phyloP scores from a whole-genome alignment of 2,888 invertebrate genomes.

The Coleophora flavipennella region DNA sequence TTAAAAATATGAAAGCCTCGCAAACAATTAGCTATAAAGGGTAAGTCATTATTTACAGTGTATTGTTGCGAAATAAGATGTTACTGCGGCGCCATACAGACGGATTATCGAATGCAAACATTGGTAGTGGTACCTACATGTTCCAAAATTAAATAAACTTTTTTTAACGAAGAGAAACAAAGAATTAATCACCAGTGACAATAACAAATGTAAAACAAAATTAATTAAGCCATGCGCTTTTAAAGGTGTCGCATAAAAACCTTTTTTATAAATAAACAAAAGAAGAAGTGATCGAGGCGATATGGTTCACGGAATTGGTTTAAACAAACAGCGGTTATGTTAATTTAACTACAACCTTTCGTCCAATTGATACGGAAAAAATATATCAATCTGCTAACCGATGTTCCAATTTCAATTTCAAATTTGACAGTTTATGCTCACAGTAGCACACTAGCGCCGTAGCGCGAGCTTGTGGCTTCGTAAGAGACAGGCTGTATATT shows the following conservation, averaged over 20 bases:
- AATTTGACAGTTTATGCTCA: slow-evolving; percentile 42
- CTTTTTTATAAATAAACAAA: slow-evolving; percentile 16
- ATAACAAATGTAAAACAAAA: slow-evolving; percentile 14
- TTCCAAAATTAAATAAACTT: slow-evolving; percentile 10
- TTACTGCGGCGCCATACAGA: slow-evolving; percentile 11
- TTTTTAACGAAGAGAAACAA: slow-evolving; percentile 3
- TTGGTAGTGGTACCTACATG: no score
- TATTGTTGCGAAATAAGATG: slow-evolving; percentile 48
- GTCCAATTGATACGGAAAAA: slow-evolving; percentile 31
- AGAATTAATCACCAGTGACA: slow-evolving; percentile 11
- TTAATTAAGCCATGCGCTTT: slow-evolving; percentile 7
- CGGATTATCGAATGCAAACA: slow-evolving; percentile 4
- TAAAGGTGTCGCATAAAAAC: slow-evolving; percentile 18
- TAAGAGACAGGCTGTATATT: slow-evolving; percentile 8
- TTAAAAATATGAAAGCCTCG: slow-evolving; percentile 17
- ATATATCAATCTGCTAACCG: slow-evolving; percentile 26
- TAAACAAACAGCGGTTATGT: slow-evolving; percentile 27
- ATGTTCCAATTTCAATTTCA: slow-evolving; percentile 42
- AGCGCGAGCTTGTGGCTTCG: slow-evolving; percentile 10
- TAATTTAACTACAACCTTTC: slow-evolving; percentile 34
- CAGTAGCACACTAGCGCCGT: slow-evolving; percentile 22
- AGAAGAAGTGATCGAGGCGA: slow-evolving; percentile 4
- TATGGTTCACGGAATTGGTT: slow-evolving; percentile 8
- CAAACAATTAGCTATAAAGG: slow-evolving; percentile 52
- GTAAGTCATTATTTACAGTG: slow-evolving; percentile 27